Conservation (phyloP, 2,113 vertebrate genomes). For the Vidua macroura region DNA sequence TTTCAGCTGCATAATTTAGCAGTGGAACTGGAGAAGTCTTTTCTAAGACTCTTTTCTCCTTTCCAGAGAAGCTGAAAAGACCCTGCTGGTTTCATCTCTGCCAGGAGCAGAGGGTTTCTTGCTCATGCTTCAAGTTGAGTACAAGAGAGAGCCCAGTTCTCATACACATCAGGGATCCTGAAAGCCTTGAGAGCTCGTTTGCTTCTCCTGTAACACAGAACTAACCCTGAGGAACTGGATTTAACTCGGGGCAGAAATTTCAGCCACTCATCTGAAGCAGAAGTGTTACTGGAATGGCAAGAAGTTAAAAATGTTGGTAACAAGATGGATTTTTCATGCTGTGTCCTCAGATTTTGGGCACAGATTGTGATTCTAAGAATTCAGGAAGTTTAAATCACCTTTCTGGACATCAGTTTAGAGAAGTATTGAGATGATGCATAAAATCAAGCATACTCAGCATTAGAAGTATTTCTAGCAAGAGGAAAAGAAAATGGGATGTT, state of each 20-base stretch:
- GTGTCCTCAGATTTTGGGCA: neutral
- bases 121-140: neutral
- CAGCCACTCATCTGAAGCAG: neutral
- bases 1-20: constrained; percentile 7
- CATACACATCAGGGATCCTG: neutral
- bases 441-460: neutral
- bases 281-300: neutral
- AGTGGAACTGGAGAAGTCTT: neutral
- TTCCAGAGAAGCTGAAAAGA: neutral
- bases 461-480: neutral
- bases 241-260: neutral
- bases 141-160: neutral
- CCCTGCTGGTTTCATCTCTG: neutral
- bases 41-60: neutral
- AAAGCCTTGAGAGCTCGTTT: neutral
- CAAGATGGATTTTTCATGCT: neutral
- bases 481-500: neutral
- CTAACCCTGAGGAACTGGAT: neutral
- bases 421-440: neutral
- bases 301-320: neutral
- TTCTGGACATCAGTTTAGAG: neutral
- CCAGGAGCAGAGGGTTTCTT: neutral
- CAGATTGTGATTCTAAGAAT: neutral
- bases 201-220: neutral
- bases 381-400: neutral